phyloP scores from a whole-genome alignment of 92 coral and sea anemone genomes.

The Zoanthus gigantus region DNA sequence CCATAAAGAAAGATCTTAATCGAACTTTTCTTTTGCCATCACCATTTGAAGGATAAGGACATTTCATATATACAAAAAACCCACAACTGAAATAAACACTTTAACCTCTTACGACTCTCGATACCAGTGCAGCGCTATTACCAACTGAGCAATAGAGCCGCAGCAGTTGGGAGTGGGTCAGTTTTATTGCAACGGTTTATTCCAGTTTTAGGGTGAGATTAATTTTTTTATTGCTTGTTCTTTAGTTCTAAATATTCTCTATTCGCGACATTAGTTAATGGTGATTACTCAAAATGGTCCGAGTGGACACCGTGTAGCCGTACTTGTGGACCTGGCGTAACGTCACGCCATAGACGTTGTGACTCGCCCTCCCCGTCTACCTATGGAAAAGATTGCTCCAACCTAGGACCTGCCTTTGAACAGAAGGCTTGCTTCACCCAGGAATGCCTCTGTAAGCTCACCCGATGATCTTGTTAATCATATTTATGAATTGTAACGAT shows the following conservation, averaged over 20 bases:
- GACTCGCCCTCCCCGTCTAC: constrained; percentile 89
- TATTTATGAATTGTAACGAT: neutral
- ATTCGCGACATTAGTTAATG: constrained; percentile 74
- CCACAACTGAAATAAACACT: no score
- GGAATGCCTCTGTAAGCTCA: constrained; percentile 74
- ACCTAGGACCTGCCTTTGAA: constrained; percentile 92
- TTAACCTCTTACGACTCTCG: no score
- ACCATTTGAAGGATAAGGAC: no score
- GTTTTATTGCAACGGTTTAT: no score
- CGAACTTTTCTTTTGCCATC: no score
- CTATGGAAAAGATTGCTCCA: constrained; percentile 93
- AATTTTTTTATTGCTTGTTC: no score
- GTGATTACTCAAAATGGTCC: constrained; percentile 86
- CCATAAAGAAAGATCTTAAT: no score
- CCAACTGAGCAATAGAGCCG: no score
- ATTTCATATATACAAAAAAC: no score
- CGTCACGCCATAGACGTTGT: constrained; percentile 93
- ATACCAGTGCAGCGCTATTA: no score
- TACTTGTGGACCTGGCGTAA: constrained; percentile 95
- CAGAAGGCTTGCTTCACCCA: constrained; percentile 81
- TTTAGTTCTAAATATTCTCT: neutral
- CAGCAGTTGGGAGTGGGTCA: no score
- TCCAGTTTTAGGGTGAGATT: no score
- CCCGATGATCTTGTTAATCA: neutral
- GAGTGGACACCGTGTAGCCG: constrained; percentile 93